A percentile compares a stretch with the other conserved stretches of the same genome.
These are phyloP conservation scores for Heterotis niloticus DNA, from an alignment of 2,113 vertebrate species.

Conservation along the genomic window DNA sequence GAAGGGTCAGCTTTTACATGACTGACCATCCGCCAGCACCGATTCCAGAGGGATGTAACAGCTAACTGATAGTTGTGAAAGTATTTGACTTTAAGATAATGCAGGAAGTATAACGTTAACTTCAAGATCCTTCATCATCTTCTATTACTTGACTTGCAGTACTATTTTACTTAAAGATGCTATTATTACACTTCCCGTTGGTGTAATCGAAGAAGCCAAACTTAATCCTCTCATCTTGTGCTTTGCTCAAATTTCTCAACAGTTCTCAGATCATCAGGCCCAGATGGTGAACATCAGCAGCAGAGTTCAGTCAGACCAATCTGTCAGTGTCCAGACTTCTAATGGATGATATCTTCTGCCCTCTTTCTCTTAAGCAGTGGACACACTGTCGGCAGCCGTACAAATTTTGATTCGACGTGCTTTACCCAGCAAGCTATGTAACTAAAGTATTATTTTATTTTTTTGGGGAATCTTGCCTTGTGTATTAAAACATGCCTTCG, in stretches of 20 bases:
- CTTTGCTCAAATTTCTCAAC: neutral
- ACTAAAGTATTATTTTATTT: neutral
- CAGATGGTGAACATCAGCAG: neutral
- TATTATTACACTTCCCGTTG: constrained; percentile 6
- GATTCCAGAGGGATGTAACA: no score
- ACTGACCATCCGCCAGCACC: no score
- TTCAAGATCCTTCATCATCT: no score
- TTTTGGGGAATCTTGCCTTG: neutral
- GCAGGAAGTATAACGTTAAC: no score
- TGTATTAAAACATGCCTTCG: no score
- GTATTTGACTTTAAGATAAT: no score
- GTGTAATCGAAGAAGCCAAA: neutral
- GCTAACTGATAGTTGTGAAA: no score
- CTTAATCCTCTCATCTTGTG: neutral
- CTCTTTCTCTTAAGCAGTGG: no score
- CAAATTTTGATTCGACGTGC: neutral
- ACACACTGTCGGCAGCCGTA: neutral
- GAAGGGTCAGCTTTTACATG: no score
- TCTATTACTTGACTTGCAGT: no score
- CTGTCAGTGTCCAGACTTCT: neutral
- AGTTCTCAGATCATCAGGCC: constrained; percentile 1
- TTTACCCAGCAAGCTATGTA: no score
- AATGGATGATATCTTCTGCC: neutral
- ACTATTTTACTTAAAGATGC: no score
- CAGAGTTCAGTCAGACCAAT: neutral